Percentiles rank a stretch among this genome's conserved stretches.
phyloP scores from a whole-genome alignment of 2,113 vertebrate genomes.

The Notiomystis cincta region DNA sequence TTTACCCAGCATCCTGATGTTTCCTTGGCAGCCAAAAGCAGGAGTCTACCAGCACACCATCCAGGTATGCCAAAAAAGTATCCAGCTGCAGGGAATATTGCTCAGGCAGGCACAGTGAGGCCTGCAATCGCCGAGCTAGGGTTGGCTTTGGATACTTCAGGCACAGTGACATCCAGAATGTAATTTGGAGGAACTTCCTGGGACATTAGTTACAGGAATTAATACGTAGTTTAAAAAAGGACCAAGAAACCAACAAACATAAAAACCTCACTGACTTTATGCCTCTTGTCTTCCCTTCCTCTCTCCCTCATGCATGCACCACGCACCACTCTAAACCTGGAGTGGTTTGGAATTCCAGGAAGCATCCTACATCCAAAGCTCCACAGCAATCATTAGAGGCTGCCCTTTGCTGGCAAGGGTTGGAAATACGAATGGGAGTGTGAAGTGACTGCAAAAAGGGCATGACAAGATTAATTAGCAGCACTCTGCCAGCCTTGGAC shows the following conservation, averaged over 20 bases:
- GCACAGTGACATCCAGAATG: background rate
- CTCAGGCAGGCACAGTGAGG: background rate
- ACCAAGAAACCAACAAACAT: background rate
- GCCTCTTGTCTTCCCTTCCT: background rate
- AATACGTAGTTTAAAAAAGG: background rate
- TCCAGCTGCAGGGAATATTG: background rate
- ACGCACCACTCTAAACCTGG: too few species aligned
- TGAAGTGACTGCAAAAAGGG: background rate
- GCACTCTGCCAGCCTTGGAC: background rate
- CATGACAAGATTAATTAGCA: background rate
- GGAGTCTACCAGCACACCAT: constrained; percentile 90
- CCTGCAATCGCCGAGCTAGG: background rate
- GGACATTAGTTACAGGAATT: background rate
- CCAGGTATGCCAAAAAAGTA: constrained; percentile 74
- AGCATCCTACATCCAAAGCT: background rate
- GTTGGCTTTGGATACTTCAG: background rate
- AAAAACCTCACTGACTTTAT: background rate
- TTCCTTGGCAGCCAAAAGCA: constrained; percentile 94
- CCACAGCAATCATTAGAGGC: background rate
- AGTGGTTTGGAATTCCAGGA: background rate
- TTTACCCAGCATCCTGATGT: constrained; percentile 84
- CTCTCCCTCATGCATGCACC: fast-evolving
- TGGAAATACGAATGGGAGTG: background rate
- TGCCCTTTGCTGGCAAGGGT: background rate
- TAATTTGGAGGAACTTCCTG: background rate